Conservation (phyloP, 2,113 vertebrate genomes). For the Zootoca vivipara region DNA sequence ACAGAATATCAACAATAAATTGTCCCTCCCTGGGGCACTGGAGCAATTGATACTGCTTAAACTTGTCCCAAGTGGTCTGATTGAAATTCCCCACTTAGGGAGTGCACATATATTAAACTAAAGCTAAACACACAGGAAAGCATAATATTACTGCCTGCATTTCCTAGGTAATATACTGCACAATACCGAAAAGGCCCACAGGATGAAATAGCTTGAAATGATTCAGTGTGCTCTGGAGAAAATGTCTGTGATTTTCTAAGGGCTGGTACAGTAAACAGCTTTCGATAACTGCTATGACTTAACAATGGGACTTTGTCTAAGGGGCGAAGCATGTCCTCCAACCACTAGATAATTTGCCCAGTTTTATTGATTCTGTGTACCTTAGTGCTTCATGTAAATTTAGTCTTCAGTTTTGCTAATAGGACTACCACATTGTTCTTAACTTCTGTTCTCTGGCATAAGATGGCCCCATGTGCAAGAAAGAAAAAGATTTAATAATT, state of each 20-base stretch:
- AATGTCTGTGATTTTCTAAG: neutral
- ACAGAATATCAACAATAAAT: constrained; percentile 5
- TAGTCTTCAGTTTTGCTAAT: neutral
- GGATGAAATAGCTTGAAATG: neutral
- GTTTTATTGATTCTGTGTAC: neutral
- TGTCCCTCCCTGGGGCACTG: neutral
- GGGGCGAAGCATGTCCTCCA: neutral
- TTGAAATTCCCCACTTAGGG: neutral
- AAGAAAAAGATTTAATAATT: neutral
- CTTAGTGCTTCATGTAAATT: neutral
- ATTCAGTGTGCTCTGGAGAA: neutral
- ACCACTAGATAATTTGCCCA: neutral
- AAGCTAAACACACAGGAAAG: neutral
- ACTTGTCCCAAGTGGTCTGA: neutral
- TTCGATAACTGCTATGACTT: neutral
- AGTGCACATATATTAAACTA: neutral
- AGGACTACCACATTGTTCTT: neutral
- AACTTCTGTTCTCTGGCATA: neutral
- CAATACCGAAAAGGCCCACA: neutral
- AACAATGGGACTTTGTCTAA: neutral
- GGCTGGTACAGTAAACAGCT: neutral
- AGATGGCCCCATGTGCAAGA: neutral
- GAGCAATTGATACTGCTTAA: constrained; percentile 4
- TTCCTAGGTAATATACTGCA: neutral
- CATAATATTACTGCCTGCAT: neutral